Conservation (phyloP, 2,113 vertebrate genomes). For the Cyanocitta stelleri region DNA sequence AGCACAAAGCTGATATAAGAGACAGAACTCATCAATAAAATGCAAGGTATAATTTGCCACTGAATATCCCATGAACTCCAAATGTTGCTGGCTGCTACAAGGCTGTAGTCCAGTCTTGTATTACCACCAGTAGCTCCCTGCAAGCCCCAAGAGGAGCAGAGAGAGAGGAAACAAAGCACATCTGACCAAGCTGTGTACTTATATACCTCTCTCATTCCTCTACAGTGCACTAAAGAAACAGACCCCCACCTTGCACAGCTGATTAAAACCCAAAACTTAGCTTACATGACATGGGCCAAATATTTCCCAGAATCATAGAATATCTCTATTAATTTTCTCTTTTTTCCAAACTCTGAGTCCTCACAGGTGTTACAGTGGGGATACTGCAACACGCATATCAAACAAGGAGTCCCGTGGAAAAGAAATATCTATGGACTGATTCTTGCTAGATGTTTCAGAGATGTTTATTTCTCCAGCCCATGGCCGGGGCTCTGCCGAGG, state of each 20-base stretch:
- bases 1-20: background rate
- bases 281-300: background rate
- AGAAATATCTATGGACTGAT: no score
- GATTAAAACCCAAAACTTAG: background rate
- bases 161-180: accelerated
- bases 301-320: background rate
- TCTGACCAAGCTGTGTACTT: background rate
- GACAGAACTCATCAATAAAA: background rate
- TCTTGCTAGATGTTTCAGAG: no score
- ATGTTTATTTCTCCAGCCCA: no score
- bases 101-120: background rate
- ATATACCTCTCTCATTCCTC: background rate
- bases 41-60: background rate
- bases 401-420: no score
- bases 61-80: background rate
- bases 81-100: background rate
- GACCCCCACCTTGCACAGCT: background rate
- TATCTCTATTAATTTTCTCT: background rate
- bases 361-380: no score
- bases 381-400: no score
- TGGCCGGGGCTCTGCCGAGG: no score
- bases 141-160: background rate
- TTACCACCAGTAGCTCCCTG: background rate
- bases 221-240: background rate
- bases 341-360: no score